Percentiles rank a stretch among this genome's conserved stretches.
Conservation (phyloP, 2,113 vertebrate genomes). For the Misgurnus anguillicaudatus region DNA sequence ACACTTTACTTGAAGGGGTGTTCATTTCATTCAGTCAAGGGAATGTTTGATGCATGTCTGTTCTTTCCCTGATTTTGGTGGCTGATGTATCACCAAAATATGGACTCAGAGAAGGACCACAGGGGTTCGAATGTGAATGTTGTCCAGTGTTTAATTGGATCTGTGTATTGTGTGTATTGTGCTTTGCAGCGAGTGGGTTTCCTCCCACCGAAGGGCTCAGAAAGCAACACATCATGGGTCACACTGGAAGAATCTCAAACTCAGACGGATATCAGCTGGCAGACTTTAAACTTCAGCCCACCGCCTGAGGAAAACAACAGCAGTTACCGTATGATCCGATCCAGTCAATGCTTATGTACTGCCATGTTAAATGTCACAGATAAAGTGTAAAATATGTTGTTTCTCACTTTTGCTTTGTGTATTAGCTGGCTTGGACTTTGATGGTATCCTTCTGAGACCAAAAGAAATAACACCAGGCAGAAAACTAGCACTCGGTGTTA, state of each 20-base stretch:
- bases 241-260: constrained; percentile 81
- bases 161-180: constrained; percentile 25
- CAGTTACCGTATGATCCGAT: constrained; percentile 80
- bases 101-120: too few species aligned
- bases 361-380: too few species aligned
- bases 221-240: constrained; percentile 80
- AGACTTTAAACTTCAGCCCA: constrained; percentile 80
- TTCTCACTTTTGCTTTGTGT: background rate
- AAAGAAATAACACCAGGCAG: constrained; percentile 64
- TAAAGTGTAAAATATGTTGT: too few species aligned
- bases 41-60: too few species aligned
- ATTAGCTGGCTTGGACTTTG: constrained; percentile 86
- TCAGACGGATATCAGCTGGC: constrained; percentile 82
- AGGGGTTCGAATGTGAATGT: too few species aligned
- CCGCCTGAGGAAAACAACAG: constrained; percentile 83
- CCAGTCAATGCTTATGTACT: background rate
- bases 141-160: constrained; percentile 48
- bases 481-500: constrained; percentile 84
- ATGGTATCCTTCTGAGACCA: constrained; percentile 87
- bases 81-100: too few species aligned
- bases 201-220: constrained; percentile 77
- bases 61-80: too few species aligned
- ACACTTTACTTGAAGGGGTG: too few species aligned
- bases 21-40: too few species aligned
- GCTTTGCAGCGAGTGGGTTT: constrained; percentile 85